These are phyloP conservation scores for Drosophila engyochracea DNA, from an alignment of 2,888 invertebrate species.

Conservation along the genomic window DNA sequence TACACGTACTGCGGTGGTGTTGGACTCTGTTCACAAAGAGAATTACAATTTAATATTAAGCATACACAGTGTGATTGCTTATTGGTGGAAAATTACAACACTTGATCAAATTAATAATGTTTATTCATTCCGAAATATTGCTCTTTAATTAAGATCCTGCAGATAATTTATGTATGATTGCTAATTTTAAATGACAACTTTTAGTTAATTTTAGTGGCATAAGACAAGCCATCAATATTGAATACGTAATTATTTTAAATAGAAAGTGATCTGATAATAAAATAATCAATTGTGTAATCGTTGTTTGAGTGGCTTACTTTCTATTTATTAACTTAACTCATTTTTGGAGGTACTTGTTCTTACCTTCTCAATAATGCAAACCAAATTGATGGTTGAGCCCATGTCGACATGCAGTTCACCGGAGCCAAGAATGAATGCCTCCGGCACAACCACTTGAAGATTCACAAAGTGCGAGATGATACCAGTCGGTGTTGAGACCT, in stretches of 20 bases:
- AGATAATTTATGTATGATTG: not conserved
- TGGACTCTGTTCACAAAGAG: conserved; percentile 89
- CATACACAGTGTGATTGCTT: not conserved
- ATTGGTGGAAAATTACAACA: not conserved
- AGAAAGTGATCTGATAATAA: not conserved
- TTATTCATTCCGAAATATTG: not conserved
- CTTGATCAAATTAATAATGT: not conserved
- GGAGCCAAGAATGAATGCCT: conserved; percentile 94
- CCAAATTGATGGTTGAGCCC: conserved; percentile 95
- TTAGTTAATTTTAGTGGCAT: not conserved
- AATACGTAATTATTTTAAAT: not conserved
- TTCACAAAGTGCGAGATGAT: conserved; percentile 95
- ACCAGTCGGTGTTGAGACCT: conserved; percentile 94
- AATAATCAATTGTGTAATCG: not conserved
- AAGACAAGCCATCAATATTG: not conserved
- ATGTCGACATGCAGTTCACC: conserved; percentile 96
- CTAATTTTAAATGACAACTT: not conserved
- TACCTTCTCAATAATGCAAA: conserved; percentile 96
- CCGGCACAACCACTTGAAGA: conserved; percentile 94
- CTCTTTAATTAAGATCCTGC: not conserved
- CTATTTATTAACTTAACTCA: not conserved
- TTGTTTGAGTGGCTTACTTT: not conserved
- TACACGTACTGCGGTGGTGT: conserved; percentile 97
- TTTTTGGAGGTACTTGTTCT: conserved; percentile 66
- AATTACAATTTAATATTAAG: not conserved